These are phyloP conservation scores for Chrysolina oricalcia DNA, from an alignment of 2,888 invertebrate genomes.

Conservation along the genomic window DNA sequence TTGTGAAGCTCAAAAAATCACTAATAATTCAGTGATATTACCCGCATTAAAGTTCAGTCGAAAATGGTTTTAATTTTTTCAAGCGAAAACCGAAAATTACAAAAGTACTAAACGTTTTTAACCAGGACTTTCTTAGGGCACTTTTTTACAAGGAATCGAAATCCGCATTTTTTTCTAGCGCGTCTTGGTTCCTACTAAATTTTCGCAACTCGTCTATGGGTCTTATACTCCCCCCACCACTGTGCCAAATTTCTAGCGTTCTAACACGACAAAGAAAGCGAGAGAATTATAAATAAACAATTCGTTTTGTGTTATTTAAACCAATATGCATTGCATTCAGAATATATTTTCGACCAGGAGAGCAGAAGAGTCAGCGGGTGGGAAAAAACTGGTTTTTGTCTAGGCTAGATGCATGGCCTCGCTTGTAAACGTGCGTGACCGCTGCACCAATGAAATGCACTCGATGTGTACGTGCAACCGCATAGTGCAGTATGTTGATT, in stretches of 20 bases:
- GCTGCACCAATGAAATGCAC: conserved; percentile 33
- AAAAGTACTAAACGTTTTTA: no score
- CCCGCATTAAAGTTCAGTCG: no score
- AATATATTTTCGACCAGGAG: conserved; percentile 70
- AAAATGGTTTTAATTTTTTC: no score
- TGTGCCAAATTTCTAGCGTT: conserved; percentile 27
- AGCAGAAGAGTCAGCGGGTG: conserved; percentile 61
- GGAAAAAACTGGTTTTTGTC: conserved; percentile 39
- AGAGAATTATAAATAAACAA: conserved; percentile 67
- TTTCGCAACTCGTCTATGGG: conserved; percentile 26
- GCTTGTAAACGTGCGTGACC: conserved; percentile 19
- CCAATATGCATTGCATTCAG: conserved; percentile 72
- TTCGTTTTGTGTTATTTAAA: conserved; percentile 71
- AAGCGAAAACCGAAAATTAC: no score
- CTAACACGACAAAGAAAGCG: conserved; percentile 32
- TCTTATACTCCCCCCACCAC: conserved; percentile 47
- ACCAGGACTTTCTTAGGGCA: no score
- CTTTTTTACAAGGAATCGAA: no score
- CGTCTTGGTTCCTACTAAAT: conserved; percentile 39
- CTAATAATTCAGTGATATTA: no score
- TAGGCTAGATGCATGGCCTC: conserved; percentile 33
- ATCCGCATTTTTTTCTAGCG: no score
- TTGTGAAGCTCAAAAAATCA: no score
- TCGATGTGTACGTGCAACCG: conserved; percentile 13
- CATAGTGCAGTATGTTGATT: conserved; percentile 25